A percentile compares a stretch with the other conserved stretches of the same genome.
phyloP scores from a whole-genome alignment of 2,113 vertebrate genomes.

The Sebastes fasciatus region DNA sequence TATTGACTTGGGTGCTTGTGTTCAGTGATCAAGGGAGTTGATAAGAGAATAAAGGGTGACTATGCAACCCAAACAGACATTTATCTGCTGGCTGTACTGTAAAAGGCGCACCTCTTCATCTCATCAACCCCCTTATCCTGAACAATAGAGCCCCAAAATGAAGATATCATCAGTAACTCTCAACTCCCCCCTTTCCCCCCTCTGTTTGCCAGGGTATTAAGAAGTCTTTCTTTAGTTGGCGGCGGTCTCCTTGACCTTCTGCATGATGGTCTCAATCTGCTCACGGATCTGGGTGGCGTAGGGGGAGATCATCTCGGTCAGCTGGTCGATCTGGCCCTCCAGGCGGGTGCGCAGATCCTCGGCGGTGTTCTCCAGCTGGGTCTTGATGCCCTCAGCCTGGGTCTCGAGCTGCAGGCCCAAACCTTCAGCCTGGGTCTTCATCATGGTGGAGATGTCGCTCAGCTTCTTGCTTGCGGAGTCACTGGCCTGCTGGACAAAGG shows the following conservation, averaged over 20 bases:
- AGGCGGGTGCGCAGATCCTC: conserved; percentile 77
- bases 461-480: conserved; percentile 75
- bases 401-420: conserved; percentile 77
- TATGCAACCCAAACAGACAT: background rate
- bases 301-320: conserved; percentile 79
- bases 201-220: conserved; percentile 37
- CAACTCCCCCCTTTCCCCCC: conserved; percentile 16
- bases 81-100: background rate
- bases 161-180: conserved; percentile 67
- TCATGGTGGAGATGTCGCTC: conserved; percentile 66
- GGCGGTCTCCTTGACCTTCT: conserved; percentile 77
- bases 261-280: conserved; percentile 77
- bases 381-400: conserved; percentile 75
- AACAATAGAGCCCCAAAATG: conserved; percentile 45
- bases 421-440: conserved; percentile 78
- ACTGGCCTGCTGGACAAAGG: conserved; percentile 72
- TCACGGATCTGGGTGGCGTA: conserved; percentile 78
- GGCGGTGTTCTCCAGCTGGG: conserved; percentile 79
- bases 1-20: conserved; percentile 44
- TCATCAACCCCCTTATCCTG: conserved; percentile 30
- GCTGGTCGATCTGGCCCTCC: conserved; percentile 79
- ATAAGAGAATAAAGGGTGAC: conserved; percentile 37
- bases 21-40: conserved; percentile 52
- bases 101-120: conserved; percentile 12
- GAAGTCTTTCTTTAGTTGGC: conserved; percentile 62